These are phyloP conservation scores for Strigamia crassipes DNA, from an alignment of 2,888 invertebrate genomes.

Conservation along the genomic window DNA sequence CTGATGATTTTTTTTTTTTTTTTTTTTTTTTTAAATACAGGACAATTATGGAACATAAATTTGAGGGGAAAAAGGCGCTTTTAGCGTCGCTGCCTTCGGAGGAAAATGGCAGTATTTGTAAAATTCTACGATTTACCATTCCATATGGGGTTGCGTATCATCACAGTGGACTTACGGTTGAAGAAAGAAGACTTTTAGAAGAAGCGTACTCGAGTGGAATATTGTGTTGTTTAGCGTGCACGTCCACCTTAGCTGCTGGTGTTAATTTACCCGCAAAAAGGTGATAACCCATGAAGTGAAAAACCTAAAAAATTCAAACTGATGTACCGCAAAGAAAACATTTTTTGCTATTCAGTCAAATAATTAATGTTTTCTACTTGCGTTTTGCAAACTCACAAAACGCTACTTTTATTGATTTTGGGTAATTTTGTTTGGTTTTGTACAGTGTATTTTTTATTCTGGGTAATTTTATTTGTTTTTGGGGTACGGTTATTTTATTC, in stretches of 20 bases:
- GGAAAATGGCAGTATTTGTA: conserved; percentile 69
- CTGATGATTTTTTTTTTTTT: neutral
- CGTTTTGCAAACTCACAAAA: too few relatives aligned
- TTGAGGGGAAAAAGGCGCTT: conserved; percentile 67
- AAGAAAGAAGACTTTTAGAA: conserved; percentile 83
- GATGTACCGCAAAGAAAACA: too few relatives aligned
- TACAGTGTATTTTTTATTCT: too few relatives aligned
- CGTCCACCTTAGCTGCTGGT: conserved; percentile 96
- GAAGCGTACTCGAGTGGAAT: conserved; percentile 80
- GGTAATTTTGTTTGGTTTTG: too few relatives aligned
- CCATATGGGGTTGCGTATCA: conserved; percentile 89
- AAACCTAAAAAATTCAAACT: neutral
- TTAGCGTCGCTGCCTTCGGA: conserved; percentile 69
- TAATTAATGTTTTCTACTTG: too few relatives aligned
- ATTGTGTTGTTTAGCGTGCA: conserved; percentile 89
- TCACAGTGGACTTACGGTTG: conserved; percentile 80
- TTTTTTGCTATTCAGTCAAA: too few relatives aligned
- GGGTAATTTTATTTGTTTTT: too few relatives aligned
- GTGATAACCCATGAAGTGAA: conserved; percentile 46
- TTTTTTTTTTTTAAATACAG: too few relatives aligned
- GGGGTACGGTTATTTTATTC: too few relatives aligned
- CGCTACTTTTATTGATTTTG: too few relatives aligned
- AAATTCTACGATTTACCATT: conserved; percentile 70
- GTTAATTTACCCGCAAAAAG: conserved; percentile 93
- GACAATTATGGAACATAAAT: conserved; percentile 64